Base-by-base conservation (phyloP, 1,140 invertebrate genomes). In the Spodoptera litura region DNA sequence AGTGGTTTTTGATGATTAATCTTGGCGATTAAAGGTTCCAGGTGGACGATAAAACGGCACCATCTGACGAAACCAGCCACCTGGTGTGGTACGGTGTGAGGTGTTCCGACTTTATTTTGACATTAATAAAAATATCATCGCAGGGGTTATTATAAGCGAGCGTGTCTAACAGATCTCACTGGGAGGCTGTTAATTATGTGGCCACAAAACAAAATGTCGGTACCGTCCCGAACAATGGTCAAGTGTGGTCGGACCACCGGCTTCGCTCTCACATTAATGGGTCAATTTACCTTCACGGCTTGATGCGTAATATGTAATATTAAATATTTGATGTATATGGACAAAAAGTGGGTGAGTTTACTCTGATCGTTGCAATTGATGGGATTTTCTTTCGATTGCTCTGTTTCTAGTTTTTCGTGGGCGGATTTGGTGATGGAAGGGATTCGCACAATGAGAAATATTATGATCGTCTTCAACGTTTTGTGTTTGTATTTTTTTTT, bases 41-140 rank as follows among this genome's bases (percentile, higher is more conserved):
- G 49, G 20, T 53, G 20, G 20, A 12, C 13, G 9, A 13, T 11
- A 12, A 64, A 38, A 44, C 2, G 56, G 13, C 56, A 5, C 35
- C 62, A 66, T n/a, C 62, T 66, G 62, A 15, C 8, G 6, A 25
- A 5, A 15, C 8, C 9, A 25, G 49, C 15, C 56, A 62, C 58
- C 51, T 68, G 71, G 78, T 88, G 83, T 86, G 61, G 51, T 10
- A 31, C 90, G 81, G 89, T 89, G 88, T 91, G 81, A 90, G 72
- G n/a, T 80, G 62, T 76, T 78, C 77, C 85, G 84, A 87, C 74
- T 92, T 91, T 92, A 93, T 93, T 93, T 93, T 93, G 92, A 93
- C 90, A 93, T 93, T 93, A 93, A 93, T 93, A 93, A 93, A 93
- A 93, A 93, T 93, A 93, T 93, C 91, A 93, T 93, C 92, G 85